Base-by-base conservation (phyloP, 2,113 vertebrate genomes). In the Eolophus roseicapilla region DNA sequence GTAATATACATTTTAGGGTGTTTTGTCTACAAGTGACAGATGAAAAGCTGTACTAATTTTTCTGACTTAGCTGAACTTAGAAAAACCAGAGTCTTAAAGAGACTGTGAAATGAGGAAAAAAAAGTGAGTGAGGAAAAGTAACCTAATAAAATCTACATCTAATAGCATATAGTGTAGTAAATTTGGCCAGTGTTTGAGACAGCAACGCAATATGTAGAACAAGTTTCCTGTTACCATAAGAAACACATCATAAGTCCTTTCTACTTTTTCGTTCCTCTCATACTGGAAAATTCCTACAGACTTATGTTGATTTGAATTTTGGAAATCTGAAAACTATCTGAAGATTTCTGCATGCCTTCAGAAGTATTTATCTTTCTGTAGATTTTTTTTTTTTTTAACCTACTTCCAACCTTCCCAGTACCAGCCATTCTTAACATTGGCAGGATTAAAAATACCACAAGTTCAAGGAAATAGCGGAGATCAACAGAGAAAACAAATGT, bases 211-310 rank as follows among this genome's bases (percentile, higher is more conserved):
- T 35, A 52, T 1, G 3, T 55, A 62, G 11, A 74, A 76, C 1
- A 65, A 81, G 68, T 19, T 31, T 82, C 15, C 76, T 43, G 3
- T 28, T 89, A 65, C 6, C 6, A 19, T 33, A 37, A 70, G 83
- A 59, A 62, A 4, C 1, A 44, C 2, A 12, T 6, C 3, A 62
- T 39, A 3, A 33, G 1, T 64, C 17, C n/a, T 60, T 65, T 11
- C 11, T 79, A 44, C 8, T n/a, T 73, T 46, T 65, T 52, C 0
- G 39, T 91, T 75, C 13, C 37, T 29, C 6, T 52, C 7, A 43
- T 63, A 15, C 4, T 52, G 35, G 4, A 53, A 91, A 76, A 77
- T 55, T 67, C 12, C 3, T 59, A 13, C 35, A 16, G 9, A 29
- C 59, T 90, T 53, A 53, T 35, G 10, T 35, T 20, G 3, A 55